Conservation (phyloP, 1,140 invertebrate genomes). For the Drosophila arizonae region DNA sequence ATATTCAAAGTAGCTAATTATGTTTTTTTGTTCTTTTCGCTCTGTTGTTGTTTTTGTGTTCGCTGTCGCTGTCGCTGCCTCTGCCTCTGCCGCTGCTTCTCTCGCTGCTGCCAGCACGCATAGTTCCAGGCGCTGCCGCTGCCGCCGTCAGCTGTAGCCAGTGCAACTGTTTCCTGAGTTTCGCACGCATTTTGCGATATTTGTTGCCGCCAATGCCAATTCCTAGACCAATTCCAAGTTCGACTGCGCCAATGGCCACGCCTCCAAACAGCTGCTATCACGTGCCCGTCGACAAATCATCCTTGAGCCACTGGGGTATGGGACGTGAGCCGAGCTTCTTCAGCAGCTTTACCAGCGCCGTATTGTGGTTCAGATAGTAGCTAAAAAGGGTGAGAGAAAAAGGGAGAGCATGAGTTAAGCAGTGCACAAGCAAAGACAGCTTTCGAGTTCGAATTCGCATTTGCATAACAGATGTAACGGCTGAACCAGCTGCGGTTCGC, state of each 20-base stretch:
- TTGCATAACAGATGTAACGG: constrained; percentile 19
- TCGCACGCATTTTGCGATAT: constrained; percentile 77
- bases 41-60: constrained; percentile 19
- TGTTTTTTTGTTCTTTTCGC: constrained; percentile 27
- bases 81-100: constrained; percentile 10
- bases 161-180: constrained; percentile 80
- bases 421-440: not conserved
- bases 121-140: not conserved
- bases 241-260: constrained; percentile 20
- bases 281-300: constrained; percentile 88
- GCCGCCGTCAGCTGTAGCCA: constrained; percentile 56
- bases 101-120: not conserved
- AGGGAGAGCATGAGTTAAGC: not conserved
- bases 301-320: constrained; percentile 96
- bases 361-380: constrained; percentile 96
- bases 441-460: constrained; percentile 21
- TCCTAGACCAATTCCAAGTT: constrained; percentile 33
- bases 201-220: constrained; percentile 55
- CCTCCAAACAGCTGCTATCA: constrained; percentile 71
- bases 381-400: constrained; percentile 70
- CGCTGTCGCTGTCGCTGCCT: constrained; percentile 32
- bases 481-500: too few species aligned
- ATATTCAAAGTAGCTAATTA: constrained; percentile 70
- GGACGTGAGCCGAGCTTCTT: constrained; percentile 91
- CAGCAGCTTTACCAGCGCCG: constrained; percentile 95